phyloP scores from a whole-genome alignment of 2,797 vertebrate genomes.

The Helostoma temminkii region DNA sequence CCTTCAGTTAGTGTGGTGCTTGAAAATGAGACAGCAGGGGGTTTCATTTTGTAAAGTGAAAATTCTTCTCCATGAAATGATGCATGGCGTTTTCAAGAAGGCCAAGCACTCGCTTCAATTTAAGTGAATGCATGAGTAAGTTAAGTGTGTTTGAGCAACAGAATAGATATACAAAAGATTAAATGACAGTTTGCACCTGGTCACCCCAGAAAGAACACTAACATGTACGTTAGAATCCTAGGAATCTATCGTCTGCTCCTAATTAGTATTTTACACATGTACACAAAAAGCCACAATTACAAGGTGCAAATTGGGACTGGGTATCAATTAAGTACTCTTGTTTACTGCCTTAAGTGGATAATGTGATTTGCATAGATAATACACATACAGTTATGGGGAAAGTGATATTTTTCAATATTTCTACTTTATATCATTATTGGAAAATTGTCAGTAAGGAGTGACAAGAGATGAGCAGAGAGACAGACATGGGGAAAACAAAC shows the following conservation, averaged over 20 bases:
- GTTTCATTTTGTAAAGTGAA: conserved; percentile 54
- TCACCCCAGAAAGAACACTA: no score
- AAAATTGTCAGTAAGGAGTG: not conserved
- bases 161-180: conserved; percentile 2
- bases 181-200: no score
- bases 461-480: not conserved
- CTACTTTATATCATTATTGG: not conserved
- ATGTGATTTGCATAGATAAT: no score
- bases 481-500: not conserved
- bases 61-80: conserved; percentile 42
- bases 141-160: not conserved
- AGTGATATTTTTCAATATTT: not conserved
- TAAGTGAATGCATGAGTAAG: not conserved
- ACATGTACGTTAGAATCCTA: no score
- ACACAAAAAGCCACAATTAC: not conserved
- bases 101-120: conserved; percentile 12
- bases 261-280: conserved; percentile 1
- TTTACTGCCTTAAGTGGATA: not conserved
- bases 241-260: not conserved
- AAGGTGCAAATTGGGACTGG: not conserved
- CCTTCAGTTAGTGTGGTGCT: conserved; percentile 25
- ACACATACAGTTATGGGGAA: no score
- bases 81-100: conserved; percentile 35
- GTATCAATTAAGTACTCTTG: not conserved
- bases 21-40: conserved; percentile 44